A percentile compares a stretch with the other conserved stretches of the same genome.
These are phyloP conservation scores for Zootoca vivipara DNA, from an alignment of 2,113 vertebrate genomes.

Conservation along the genomic window DNA sequence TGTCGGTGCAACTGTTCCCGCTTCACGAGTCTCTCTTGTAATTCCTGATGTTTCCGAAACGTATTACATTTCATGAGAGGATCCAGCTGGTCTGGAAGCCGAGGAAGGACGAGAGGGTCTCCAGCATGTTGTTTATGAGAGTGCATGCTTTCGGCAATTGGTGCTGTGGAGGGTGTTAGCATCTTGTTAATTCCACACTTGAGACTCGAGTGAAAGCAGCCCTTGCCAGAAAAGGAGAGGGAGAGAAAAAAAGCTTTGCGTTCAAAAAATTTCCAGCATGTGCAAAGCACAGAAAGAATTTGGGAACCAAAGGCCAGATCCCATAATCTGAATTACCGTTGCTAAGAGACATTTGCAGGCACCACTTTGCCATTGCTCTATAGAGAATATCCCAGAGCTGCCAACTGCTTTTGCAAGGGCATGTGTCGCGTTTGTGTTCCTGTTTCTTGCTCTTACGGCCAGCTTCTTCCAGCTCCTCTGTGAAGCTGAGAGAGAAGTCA, in stretches of 20 bases:
- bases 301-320: conserved; percentile 32
- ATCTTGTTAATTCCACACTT: conserved; percentile 50
- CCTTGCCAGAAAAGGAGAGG: neutral
- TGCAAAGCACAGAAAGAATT: conserved; percentile 27
- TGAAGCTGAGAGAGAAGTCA: neutral
- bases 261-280: conserved; percentile 36
- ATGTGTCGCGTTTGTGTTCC: neutral
- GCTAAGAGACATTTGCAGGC: neutral
- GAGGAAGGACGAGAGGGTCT: conserved; percentile 43
- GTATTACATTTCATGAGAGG: conserved; percentile 64
- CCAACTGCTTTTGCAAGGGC: neutral
- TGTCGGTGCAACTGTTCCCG: conserved; percentile 50
- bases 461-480: neutral
- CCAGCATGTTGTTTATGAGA: conserved; percentile 55
- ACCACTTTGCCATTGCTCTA: conserved; percentile 3
- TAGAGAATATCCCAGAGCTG: neutral
- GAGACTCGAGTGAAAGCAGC: conserved; percentile 49
- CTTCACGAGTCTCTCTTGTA: conserved; percentile 60
- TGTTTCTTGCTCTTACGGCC: neutral
- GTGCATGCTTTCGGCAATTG: conserved; percentile 53
- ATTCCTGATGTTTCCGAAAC: conserved; percentile 50
- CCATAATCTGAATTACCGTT: conserved; percentile 22
- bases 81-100: conserved; percentile 55
- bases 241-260: conserved; percentile 17
- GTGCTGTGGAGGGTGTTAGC: conserved; percentile 13